Evolutionary conservation across 1,140 invertebrate species (phyloP), one percentile per base, ranked within the genome.

Genomic region (Drosophila pachea): DNA sequence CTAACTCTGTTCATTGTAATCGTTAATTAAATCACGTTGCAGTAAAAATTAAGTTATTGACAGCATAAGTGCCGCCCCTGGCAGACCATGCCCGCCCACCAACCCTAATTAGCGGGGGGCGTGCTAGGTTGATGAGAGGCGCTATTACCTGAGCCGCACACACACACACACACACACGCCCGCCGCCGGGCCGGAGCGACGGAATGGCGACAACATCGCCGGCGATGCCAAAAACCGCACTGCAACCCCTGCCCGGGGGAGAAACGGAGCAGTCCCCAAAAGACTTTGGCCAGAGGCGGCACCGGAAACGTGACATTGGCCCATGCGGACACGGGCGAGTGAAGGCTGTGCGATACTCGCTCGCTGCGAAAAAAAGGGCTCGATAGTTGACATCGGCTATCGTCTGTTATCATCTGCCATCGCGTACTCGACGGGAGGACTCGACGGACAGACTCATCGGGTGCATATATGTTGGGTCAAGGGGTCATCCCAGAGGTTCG

Each of bases 1-100:
- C 14, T 29, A 35, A 38, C 40, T n/a, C 40, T 54, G 42, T 12
- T 48, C 52, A 58, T 59, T 58, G 62, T 86, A 71, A 79, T 84
- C 81, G 73, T 84, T 79, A 86, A 84, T 84, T 86, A 86, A 84
- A 84, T 84, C 81, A 84, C 81, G 81, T 84, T 79, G 76, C 71
- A 63, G 56, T 62, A 61, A 69, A 84, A 84, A 86, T 79, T 54
- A 84, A 86, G 76, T 84, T 84, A 84, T 86, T 79, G 81, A 84
- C 81, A 71, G 63, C 53, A 55, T 54, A 74, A 84, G 73, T 84
- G 69, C 48, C 48, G 45, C n/a, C 40, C 56, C 9, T 4, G n/a
- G 4, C 4, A 36, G 9, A 29, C 4, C 12, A 42, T 11, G 5
- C 11, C 47, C 32, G 12, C 49, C 5, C 7, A 0, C 35, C 14